These are phyloP conservation scores for Octodon degus DNA, from an alignment of 2,113 vertebrate species.

Conservation along the genomic window DNA sequence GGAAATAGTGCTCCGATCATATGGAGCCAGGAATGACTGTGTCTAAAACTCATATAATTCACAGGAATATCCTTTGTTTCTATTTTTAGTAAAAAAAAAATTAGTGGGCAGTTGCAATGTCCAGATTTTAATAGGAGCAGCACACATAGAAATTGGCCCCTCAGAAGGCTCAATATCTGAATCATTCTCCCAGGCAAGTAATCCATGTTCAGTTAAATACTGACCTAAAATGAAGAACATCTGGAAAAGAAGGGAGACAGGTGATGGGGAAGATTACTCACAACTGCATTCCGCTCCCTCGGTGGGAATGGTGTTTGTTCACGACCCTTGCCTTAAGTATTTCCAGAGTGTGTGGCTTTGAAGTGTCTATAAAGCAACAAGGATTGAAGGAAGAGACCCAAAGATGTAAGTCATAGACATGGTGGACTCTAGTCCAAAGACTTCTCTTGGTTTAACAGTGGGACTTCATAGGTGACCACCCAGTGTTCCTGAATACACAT, in stretches of 20 bases:
- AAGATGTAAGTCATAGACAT: background rate
- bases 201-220: background rate
- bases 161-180: background rate
- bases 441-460: background rate
- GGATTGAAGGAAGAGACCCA: background rate
- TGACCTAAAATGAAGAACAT: background rate
- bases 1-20: background rate
- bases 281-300: background rate
- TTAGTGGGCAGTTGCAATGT: background rate
- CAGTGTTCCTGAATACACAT: fast-evolving
- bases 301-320: background rate
- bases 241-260: background rate
- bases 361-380: background rate
- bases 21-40: background rate
- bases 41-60: background rate
- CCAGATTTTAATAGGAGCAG: background rate
- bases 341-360: background rate
- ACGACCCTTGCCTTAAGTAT: background rate
- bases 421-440: background rate
- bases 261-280: background rate
- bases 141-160: background rate
- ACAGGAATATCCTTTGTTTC: background rate
- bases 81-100: background rate
- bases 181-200: background rate
- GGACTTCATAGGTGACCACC: background rate